phyloP scores from a whole-genome alignment of 2,797 vertebrate species.

The Alca torda region DNA sequence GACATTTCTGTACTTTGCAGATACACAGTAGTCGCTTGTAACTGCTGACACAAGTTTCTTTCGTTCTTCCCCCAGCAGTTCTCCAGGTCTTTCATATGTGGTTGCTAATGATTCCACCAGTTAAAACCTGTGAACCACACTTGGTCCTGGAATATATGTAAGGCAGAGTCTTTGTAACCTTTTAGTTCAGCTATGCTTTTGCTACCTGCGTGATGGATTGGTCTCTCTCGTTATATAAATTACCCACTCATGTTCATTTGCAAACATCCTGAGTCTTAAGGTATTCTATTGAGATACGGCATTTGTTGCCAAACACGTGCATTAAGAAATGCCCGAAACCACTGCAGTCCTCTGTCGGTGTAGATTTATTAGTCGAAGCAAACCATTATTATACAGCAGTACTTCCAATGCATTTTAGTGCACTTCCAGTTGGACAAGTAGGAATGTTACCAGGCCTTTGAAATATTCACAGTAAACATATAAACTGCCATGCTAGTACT shows the following conservation, averaged over 20 bases:
- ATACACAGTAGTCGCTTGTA: not conserved
- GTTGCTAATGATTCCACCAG: not conserved
- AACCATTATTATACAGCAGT: not conserved
- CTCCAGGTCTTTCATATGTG: not conserved
- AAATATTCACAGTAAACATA: constrained; percentile 35
- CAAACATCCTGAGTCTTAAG: not conserved
- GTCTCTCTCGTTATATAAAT: not conserved
- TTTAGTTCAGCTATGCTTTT: not conserved
- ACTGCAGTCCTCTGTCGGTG: not conserved
- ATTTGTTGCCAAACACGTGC: not conserved
- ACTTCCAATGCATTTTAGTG: not conserved
- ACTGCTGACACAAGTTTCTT: not conserved
- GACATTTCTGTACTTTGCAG: not conserved
- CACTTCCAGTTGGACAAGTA: not conserved
- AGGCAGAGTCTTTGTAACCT: not conserved
- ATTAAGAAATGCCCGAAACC: constrained; percentile 33
- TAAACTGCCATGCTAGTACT: not conserved
- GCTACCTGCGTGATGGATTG: not conserved
- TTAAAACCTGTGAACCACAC: not conserved
- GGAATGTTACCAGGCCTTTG: not conserved
- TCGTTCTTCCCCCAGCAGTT: not conserved
- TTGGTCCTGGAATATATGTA: not conserved
- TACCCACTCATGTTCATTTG: not conserved
- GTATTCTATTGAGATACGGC: not conserved
- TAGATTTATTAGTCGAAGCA: constrained; percentile 20